Evolutionary conservation across 2,888 invertebrate genomes (phyloP).

Genomic region (Tinea pellionella): DNA sequence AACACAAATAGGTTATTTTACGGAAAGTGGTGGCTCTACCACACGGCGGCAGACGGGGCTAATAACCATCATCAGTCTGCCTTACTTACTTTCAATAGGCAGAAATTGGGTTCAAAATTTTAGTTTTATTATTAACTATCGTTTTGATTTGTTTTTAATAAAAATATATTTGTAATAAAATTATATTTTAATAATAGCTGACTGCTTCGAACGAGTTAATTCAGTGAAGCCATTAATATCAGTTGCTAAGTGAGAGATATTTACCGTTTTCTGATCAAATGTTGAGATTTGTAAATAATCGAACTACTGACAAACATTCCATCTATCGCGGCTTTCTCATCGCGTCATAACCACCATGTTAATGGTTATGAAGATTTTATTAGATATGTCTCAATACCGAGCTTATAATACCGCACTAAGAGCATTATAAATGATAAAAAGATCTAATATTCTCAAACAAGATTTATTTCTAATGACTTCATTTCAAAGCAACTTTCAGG

Average conservation of each 20-base stretch:
- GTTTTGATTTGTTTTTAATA: no score
- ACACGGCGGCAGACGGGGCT: no score
- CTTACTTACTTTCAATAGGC: no score
- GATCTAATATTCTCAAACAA: conserved; percentile 3
- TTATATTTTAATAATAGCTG: no score
- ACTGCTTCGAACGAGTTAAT: not conserved
- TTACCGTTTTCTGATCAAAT: conserved; percentile 15
- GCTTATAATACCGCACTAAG: not conserved
- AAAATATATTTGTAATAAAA: no score
- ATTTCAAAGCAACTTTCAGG: not conserved
- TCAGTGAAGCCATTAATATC: not conserved
- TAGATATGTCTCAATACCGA: conserved; percentile 1
- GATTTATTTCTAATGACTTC: not conserved
- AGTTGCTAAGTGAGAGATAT: not conserved
- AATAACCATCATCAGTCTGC: no score
- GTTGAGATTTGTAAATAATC: conserved; percentile 13
- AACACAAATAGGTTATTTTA: no score
- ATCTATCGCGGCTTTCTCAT: conserved; percentile 15
- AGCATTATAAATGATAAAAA: conserved; percentile 5
- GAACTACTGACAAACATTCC: conserved; percentile 2
- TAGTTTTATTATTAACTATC: no score
- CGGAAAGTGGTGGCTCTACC: no score
- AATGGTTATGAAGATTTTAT: not conserved
- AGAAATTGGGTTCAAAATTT: no score
- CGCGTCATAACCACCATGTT: not conserved